A percentile compares a stretch with the other conserved stretches of the same genome.
phyloP scores from a whole-genome alignment of 1,140 invertebrate species.

The honey bee (Apis mellifera) region DNA sequence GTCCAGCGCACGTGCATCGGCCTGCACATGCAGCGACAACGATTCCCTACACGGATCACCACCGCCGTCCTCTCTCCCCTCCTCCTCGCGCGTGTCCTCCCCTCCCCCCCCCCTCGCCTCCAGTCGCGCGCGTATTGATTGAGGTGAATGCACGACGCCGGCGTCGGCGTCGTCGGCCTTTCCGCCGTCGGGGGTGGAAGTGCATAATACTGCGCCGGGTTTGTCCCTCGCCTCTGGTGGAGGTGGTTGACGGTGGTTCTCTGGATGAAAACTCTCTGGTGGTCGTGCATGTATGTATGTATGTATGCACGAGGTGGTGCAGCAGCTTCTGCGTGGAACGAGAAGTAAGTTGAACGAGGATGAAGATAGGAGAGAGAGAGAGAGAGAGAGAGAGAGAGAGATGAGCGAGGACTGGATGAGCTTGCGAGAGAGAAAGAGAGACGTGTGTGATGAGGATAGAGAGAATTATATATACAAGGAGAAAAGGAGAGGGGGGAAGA shows the following conservation, averaged over 20 bases:
- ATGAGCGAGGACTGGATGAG: constrained; percentile 2
- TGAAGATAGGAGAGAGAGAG: not conserved
- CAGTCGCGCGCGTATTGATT: constrained; percentile 72
- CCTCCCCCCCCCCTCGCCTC: not conserved
- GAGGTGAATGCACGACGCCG: constrained; percentile 79
- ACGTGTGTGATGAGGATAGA: constrained; percentile 19
- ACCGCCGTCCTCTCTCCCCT: constrained; percentile 12
- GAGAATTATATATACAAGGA: not conserved
- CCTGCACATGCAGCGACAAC: not conserved
- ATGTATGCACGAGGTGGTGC: no score
- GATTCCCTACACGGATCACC: constrained; percentile 33
- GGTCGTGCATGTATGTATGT: no score
- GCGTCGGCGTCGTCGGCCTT: constrained; percentile 57
- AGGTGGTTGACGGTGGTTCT: constrained; percentile 24
- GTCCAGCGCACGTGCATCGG: constrained; percentile 51
- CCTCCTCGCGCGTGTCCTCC: constrained; percentile 26
- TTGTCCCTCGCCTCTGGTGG: not conserved
- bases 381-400: not conserved
- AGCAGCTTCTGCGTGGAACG: not conserved
- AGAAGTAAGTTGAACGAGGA: not conserved
- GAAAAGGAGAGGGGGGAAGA: constrained; percentile 44
- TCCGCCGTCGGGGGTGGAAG: constrained; percentile 48
- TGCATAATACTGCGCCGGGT: constrained; percentile 30
- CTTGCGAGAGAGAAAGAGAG: constrained; percentile 39
- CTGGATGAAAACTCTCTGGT: not conserved